Conservation (phyloP, 1,140 invertebrate genomes). For the Leptinotarsa lineolata region DNA sequence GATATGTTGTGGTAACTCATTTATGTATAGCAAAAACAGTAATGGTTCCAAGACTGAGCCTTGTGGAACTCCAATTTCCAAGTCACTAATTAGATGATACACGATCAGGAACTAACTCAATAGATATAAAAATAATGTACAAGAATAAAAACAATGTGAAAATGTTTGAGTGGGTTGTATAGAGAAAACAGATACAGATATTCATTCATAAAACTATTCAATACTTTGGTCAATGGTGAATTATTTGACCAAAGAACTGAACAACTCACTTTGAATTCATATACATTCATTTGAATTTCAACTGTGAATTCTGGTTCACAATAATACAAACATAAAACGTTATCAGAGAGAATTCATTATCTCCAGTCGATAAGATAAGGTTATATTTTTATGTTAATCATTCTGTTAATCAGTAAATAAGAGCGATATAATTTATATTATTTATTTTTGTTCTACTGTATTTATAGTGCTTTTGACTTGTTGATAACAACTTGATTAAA, state of each 20-base stretch:
- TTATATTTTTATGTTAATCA: constrained; percentile 32
- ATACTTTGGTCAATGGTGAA: too few species aligned
- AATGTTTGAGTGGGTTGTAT: too few species aligned
- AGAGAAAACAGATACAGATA: too few species aligned
- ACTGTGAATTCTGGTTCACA: background rate
- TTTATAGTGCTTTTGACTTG: constrained; percentile 39
- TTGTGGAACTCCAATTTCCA: too few species aligned
- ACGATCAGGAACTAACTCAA: too few species aligned
- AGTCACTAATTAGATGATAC: too few species aligned
- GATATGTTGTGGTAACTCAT: too few species aligned
- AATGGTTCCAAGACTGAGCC: too few species aligned
- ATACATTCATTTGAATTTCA: background rate
- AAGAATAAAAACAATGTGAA: too few species aligned
- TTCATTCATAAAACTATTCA: too few species aligned
- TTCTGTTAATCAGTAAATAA: constrained; percentile 34
- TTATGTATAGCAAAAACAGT: too few species aligned
- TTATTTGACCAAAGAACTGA: background rate
- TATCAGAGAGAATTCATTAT: constrained; percentile 23
- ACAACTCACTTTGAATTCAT: background rate
- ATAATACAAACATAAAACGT: constrained; percentile 3
- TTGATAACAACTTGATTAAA: constrained; percentile 15
- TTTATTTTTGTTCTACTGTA: constrained; percentile 33
- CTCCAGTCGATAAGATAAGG: constrained; percentile 26
- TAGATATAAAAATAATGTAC: too few species aligned
- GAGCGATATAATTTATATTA: constrained; percentile 30